A percentile compares a stretch with the other conserved stretches of the same genome.
Conservation (phyloP, 2,113 vertebrate species). For the human (Homo sapiens) region DNA sequence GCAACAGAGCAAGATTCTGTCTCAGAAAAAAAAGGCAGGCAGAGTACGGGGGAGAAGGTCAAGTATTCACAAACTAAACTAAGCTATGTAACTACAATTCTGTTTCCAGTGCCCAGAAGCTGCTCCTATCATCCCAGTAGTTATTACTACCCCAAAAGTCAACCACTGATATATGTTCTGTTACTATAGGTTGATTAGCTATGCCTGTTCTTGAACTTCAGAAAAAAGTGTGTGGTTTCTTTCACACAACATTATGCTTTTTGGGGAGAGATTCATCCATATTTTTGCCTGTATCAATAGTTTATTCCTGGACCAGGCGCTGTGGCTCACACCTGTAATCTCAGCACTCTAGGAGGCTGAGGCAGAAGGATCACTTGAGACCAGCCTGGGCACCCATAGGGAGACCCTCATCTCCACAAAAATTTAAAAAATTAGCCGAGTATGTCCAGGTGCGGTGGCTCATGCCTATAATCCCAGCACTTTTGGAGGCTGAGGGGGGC, state of each 20-base stretch:
- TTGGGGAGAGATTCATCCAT: not conserved
- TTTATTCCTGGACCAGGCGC: too few species aligned
- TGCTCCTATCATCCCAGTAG: too few species aligned
- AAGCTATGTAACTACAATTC: not conserved
- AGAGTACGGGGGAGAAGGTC: too few species aligned
- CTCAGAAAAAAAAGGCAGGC: not conserved
- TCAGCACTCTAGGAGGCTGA: too few species aligned
- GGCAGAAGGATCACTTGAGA: too few species aligned
- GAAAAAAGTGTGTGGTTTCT: not conserved
- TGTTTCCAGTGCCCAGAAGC: not conserved
- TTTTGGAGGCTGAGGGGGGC: too few species aligned
- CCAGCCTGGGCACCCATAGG: too few species aligned
- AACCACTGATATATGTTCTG: not conserved
- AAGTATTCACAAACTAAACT: not conserved
- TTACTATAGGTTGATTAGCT: not conserved
- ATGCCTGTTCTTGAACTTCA: not conserved
- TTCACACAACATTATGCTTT: not conserved
- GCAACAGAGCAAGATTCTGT: not conserved
- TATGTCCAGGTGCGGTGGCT: too few species aligned
- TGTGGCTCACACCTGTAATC: too few species aligned
- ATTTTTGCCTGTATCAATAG: not conserved
- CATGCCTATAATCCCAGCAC: too few species aligned
- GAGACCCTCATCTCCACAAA: too few species aligned
- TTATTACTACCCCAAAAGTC: not conserved
- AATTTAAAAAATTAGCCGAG: too few species aligned